Base-by-base conservation (phyloP, 2,797 vertebrate species). In the Euphonia xanthogaster region DNA sequence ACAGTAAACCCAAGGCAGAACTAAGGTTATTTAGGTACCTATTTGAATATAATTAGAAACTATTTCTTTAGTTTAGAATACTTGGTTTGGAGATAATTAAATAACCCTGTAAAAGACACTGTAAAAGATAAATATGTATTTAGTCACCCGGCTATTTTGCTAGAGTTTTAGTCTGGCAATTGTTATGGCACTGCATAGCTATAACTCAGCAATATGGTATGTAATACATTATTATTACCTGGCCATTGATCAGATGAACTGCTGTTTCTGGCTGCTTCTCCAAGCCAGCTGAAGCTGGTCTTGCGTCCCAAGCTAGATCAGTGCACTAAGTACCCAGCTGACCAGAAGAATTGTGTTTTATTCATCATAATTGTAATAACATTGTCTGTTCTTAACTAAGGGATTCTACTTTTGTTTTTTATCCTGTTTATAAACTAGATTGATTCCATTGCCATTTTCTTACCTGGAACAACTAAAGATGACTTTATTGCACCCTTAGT, bases 221-320 rank as follows among this genome's bases (percentile, higher is more conserved):
- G 76, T 72, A 81, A 58, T 91, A 57, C 55, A 19, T 90, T 94
- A 84, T 94, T 93, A 88, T 88, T 88, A 93, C 83, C 86, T 93
- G 85, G 54, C 82, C 82, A 84, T 96, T 75, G 86, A 95, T 95
- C 75, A 96, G 93, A 71, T 94, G 79, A 90, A 83, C 62, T 62
- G 37, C 81, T 94, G 48, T 50, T 72, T 33, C 81, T 93, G 62
- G 70, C 87, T 93, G 37, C 60, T 70, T 81, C 55, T 94, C 39
- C 45, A 66, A 81, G 66, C 30, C 76, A 93, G 62, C 72, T 94
- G 85, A 94, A 78, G 40, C 70, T 88, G 62, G 9, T 72, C 68
- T 65, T 73, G n/a, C 2, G 33, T 89, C 90, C 75, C 65, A 58
- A 57, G 55, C 1, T 3, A 47, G 74, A 91, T 80, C 62, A 83